Evolutionary conservation across 2,888 invertebrate genomes (phyloP), one percentile per base, ranked within the genome.

Genomic region (Eristalinus aeneus): DNA sequence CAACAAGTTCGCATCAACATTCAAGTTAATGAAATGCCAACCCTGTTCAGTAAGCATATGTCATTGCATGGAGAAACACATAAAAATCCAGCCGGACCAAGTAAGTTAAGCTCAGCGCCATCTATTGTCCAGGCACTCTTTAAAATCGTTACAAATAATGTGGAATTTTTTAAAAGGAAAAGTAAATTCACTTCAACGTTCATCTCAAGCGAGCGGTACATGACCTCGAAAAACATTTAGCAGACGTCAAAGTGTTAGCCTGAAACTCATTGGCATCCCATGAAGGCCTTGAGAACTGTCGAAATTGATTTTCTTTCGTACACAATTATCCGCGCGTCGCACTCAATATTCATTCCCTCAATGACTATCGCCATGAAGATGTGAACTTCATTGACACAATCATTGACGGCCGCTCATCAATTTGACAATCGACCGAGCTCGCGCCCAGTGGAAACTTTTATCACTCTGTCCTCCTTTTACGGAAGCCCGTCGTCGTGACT

Each of bases 281-380:
- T 20, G 58, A 11, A 10, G 60, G 12, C 79, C 79, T 73, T 79
- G 72, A 79, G 16, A 67, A 73, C 53, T 67, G 32, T 73, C 72
- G 23, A 60, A 53, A 73, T 79, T 67, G 36, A 73, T 73, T 72
- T 78, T 39, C 64, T 58, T 78, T 71, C 39, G 39, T 22, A 6
- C 16, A 53, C 77, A 72, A 78, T 77, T 71, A 39, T 12, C 39
- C n/a, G n/a, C 46, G 2, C 22, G 10, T 10, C 12, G 16, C 56
- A 20, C 56, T 8, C 56, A n/a, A n/a, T 0, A 5, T 27, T 27
- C 27, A 5, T 5, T 27, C 10, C 23, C 5, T 23, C 23, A 56
- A 56, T 23, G 56, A 56, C 56, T 56, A 23, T 23, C 10, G 23
- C 23, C 23, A 27, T 56, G 56, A 56, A 56, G 23, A 56, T 56